phyloP scores from a whole-genome alignment of 2,888 invertebrate species.

The Diadegma fenestrale region DNA sequence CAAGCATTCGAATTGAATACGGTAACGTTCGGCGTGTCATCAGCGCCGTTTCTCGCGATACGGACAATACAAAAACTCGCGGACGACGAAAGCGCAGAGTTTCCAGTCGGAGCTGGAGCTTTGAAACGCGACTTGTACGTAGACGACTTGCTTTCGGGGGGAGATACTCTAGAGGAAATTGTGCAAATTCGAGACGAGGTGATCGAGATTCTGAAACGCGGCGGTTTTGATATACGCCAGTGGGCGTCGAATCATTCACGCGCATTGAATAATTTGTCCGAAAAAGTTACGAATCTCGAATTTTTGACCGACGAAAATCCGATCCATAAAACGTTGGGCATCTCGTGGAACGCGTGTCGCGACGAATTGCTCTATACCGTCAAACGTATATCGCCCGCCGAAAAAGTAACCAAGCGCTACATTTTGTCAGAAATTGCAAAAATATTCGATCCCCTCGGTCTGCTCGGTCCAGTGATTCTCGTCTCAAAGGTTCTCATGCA shows the following conservation, averaged over 20 bases:
- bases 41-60: constrained; percentile 64
- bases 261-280: constrained; percentile 51
- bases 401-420: constrained; percentile 56
- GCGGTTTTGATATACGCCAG: constrained; percentile 77
- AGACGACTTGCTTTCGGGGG: constrained; percentile 68
- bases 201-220: constrained; percentile 69
- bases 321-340: constrained; percentile 57
- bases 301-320: constrained; percentile 49
- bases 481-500: constrained; percentile 63
- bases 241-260: constrained; percentile 68
- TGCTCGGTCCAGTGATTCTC: constrained; percentile 63
- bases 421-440: constrained; percentile 62
- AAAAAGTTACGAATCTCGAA: constrained; percentile 48
- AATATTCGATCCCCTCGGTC: constrained; percentile 64
- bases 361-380: constrained; percentile 55
- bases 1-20: constrained; percentile 53
- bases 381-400: constrained; percentile 26
- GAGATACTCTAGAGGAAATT: constrained; percentile 61
- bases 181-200: constrained; percentile 70
- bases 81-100: constrained; percentile 63
- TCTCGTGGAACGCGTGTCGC: constrained; percentile 56
- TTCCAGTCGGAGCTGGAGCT: constrained; percentile 53
- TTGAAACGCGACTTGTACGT: constrained; percentile 67
- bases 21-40: constrained; percentile 63
- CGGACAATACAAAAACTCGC: constrained; percentile 63